phyloP scores from a whole-genome alignment of 2,888 invertebrate species.

The Ferrisia virgata region DNA sequence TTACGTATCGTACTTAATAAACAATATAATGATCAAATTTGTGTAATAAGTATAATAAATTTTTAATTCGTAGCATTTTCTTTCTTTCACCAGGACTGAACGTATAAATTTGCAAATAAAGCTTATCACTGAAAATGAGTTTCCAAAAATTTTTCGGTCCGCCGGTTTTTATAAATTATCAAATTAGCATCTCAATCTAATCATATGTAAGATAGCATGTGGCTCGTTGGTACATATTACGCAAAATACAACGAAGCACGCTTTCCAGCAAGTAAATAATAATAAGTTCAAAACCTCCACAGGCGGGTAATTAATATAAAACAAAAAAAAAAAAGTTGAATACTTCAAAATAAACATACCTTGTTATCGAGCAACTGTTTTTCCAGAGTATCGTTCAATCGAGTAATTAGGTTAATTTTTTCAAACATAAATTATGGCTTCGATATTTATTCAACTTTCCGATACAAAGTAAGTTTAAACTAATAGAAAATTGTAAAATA shows the following conservation, averaged over 20 bases:
- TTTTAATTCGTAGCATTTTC: neutral
- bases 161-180: neutral
- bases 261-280: neutral
- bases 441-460: neutral
- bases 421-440: neutral
- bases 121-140: too few species aligned
- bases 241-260: neutral
- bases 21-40: neutral
- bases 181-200: neutral
- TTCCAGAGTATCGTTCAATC: neutral
- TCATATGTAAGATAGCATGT: neutral
- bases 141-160: neutral
- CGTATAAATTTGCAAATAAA: too few species aligned
- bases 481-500: neutral
- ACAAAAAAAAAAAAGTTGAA: neutral
- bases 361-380: neutral
- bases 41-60: neutral
- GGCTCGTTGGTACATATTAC: neutral
- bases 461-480: neutral
- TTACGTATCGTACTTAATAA: neutral
- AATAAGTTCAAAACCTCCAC: neutral
- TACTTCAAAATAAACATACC: neutral
- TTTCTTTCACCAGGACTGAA: neutral
- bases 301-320: neutral
- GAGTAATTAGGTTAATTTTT: neutral